Evolutionary conservation across 2,888 invertebrate genomes (phyloP).

Genomic region (Leptopilina drosophilae): DNA sequence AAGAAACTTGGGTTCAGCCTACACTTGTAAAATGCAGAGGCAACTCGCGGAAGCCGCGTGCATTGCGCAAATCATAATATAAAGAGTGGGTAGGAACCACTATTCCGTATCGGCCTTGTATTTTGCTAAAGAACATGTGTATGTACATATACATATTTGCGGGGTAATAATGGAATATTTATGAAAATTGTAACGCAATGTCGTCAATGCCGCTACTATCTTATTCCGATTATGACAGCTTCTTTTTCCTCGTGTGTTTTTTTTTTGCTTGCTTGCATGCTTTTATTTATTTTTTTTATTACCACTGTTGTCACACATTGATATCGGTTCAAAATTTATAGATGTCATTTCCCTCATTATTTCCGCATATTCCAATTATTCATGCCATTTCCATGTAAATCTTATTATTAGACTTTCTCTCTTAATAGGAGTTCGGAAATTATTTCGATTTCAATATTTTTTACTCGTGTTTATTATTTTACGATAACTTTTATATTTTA

Average conservation of each 20-base stretch:
- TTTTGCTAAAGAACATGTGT: constrained; percentile 10
- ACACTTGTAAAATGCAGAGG: constrained; percentile 37
- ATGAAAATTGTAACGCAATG: not conserved
- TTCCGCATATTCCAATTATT: too few species aligned
- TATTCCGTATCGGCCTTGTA: constrained; percentile 39
- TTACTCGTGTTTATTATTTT: too few species aligned
- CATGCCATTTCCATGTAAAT: too few species aligned
- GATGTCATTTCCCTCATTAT: too few species aligned
- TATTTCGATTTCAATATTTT: too few species aligned
- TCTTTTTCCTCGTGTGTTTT: not conserved
- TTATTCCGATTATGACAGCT: constrained; percentile 7
- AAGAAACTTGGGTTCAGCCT: constrained; percentile 13
- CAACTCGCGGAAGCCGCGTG: constrained; percentile 42
- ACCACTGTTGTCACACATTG: not conserved
- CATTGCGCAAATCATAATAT: constrained; percentile 41
- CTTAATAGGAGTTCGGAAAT: too few species aligned
- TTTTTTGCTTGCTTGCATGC: not conserved
- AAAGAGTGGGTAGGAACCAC: constrained; percentile 39
- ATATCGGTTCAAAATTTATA: not conserved
- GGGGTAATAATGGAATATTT: constrained; percentile 16
- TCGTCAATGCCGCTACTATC: constrained; percentile 13
- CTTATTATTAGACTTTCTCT: too few species aligned
- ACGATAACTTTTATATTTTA: too few species aligned
- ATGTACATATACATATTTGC: constrained; percentile 22
- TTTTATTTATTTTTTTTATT: not conserved